phyloP scores from a whole-genome alignment of 2,797 vertebrate species.

The Meda fulgida region DNA sequence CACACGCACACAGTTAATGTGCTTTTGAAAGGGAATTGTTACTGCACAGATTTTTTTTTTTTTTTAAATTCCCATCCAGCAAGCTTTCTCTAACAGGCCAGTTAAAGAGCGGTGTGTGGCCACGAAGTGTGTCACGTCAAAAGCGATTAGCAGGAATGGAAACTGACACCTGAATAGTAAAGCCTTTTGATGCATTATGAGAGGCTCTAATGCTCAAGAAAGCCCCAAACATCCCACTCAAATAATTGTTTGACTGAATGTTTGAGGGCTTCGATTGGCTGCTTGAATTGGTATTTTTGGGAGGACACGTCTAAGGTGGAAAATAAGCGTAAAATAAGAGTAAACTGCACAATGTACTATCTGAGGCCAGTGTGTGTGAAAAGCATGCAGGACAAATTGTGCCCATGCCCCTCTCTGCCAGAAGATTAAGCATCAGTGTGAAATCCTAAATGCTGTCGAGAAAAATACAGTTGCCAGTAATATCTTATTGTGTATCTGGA shows the following conservation, averaged over 20 bases:
- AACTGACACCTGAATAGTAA: constrained; percentile 69
- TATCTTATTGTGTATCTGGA: constrained; percentile 18
- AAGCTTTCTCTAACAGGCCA: constrained; percentile 67
- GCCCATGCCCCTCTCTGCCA: constrained; percentile 14
- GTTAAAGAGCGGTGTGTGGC: constrained; percentile 65
- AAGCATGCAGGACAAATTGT: constrained; percentile 38
- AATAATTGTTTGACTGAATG: constrained; percentile 65
- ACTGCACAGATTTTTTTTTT: constrained; percentile 61
- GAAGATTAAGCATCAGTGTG: constrained; percentile 20
- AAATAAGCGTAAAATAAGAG: constrained; percentile 58
- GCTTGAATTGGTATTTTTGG: constrained; percentile 74
- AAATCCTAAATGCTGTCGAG: constrained; percentile 48
- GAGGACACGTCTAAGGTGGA: constrained; percentile 64
- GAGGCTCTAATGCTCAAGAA: constrained; percentile 64
- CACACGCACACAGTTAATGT: constrained; percentile 67
- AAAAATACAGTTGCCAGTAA: constrained; percentile 41
- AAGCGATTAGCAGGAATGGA: constrained; percentile 69
- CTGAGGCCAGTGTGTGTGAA: constrained; percentile 60
- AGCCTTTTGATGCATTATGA: constrained; percentile 73
- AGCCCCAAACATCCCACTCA: constrained; percentile 67
- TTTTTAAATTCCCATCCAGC: constrained; percentile 63
- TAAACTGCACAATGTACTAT: constrained; percentile 56
- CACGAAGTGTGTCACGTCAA: constrained; percentile 68
- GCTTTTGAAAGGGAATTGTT: constrained; percentile 73
- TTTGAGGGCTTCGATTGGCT: constrained; percentile 61